phyloP scores from a whole-genome alignment of 2,797 vertebrate genomes.

The Pseudotriccus pelzelni region DNA sequence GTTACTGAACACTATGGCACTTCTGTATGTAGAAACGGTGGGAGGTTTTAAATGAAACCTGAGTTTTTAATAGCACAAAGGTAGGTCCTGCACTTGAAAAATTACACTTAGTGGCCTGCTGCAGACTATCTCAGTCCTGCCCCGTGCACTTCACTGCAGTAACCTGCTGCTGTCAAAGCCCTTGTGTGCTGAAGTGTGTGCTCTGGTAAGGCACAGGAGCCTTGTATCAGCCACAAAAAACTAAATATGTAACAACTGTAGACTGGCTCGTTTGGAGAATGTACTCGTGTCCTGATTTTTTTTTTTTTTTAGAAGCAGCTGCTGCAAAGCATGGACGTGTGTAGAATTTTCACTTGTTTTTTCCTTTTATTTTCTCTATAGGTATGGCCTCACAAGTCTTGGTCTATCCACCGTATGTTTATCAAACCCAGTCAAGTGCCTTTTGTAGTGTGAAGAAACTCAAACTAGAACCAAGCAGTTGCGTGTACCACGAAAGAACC shows the following conservation, averaged over 20 bases:
- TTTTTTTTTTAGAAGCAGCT: not conserved
- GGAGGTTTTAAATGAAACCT: not conserved
- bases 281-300: accelerated
- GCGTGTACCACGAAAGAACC: constrained; percentile 94
- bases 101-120: not conserved
- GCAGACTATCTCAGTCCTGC: not conserved
- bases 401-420: constrained; percentile 99
- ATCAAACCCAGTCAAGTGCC: constrained; percentile 99
- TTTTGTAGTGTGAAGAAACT: constrained; percentile 99
- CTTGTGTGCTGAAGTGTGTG: too few relatives aligned
- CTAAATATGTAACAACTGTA: not conserved
- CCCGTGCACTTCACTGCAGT: not conserved
- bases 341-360: not conserved
- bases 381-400: constrained; percentile 99
- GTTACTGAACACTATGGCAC: not conserved
- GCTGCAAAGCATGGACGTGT: not conserved
- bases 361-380: constrained; percentile 48
- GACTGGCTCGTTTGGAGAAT: not conserved
- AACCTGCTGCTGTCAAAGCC: not conserved
- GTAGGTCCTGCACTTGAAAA: not conserved
- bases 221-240: not conserved
- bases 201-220: accelerated
- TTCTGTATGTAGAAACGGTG: not conserved
- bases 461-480: constrained; percentile 97
- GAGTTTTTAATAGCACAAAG: not conserved